Percentiles rank a stretch among this genome's conserved stretches.
phyloP scores from a whole-genome alignment of 1,140 invertebrate species.

The Drosophila ercepeae region DNA sequence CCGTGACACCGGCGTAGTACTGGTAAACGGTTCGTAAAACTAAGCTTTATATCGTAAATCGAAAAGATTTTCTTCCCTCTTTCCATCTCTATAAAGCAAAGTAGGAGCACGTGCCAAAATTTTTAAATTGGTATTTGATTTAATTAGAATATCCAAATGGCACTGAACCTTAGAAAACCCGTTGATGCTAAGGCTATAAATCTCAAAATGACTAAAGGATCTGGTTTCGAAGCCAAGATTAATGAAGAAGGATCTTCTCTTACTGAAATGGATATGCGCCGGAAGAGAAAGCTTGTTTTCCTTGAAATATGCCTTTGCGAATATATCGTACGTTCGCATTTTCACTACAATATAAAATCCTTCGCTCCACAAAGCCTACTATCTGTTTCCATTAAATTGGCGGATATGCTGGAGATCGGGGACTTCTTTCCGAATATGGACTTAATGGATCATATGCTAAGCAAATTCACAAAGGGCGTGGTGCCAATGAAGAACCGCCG shows the following conservation, averaged over 20 bases:
- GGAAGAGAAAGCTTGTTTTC: constrained; percentile 68
- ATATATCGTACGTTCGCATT: constrained; percentile 63
- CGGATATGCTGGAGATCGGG: constrained; percentile 73
- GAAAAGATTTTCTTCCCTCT: neutral
- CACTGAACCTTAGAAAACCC: neutral
- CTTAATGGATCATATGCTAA: constrained; percentile 65
- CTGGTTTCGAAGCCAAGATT: neutral
- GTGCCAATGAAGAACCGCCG: constrained; percentile 39
- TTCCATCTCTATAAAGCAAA: neutral
- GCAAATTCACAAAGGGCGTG: constrained; percentile 50
- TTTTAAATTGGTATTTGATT: neutral
- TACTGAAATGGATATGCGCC: constrained; percentile 5
- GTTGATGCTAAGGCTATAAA: neutral
- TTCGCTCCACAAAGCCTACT: constrained; percentile 43
- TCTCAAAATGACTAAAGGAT: neutral
- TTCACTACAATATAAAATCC: constrained; percentile 55
- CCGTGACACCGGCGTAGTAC: no score
- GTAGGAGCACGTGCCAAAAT: neutral
- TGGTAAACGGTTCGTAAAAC: neutral
- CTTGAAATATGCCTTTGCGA: constrained; percentile 66
- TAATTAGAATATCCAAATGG: neutral
- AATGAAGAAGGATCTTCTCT: no score
- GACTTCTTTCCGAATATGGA: constrained; percentile 68
- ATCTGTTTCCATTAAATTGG: constrained; percentile 56
- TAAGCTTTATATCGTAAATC: neutral